These are phyloP conservation scores for Tretioscincus oriximinensis DNA, from an alignment of 2,113 vertebrate species.

Conservation along the genomic window DNA sequence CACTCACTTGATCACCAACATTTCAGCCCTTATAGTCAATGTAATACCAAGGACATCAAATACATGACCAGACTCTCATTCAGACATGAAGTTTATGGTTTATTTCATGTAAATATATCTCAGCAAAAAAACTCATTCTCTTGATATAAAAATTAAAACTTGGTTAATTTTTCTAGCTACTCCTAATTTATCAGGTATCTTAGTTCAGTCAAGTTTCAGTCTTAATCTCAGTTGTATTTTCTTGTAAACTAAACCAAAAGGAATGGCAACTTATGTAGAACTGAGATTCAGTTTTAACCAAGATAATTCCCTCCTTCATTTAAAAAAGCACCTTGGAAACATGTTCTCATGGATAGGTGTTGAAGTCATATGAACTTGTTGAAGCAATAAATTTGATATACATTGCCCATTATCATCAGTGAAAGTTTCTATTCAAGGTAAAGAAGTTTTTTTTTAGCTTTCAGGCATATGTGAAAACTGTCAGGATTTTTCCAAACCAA, in stretches of 20 bases:
- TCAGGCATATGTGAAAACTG: conserved; percentile 30
- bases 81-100: not conserved
- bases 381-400: conserved; percentile 45
- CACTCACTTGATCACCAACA: no score
- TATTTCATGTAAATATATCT: not conserved
- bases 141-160: not conserved
- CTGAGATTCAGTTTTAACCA: conserved; percentile 39
- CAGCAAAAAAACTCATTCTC: not conserved
- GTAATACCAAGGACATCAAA: no score
- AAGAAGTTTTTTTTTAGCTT: conserved; percentile 38
- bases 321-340: conserved; percentile 22
- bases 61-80: not conserved
- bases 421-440: conserved; percentile 50
- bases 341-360: conserved; percentile 37
- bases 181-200: not conserved
- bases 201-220: not conserved
- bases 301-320: conserved; percentile 9
- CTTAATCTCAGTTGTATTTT: not conserved
- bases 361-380: conserved; percentile 42
- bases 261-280: conserved; percentile 3
- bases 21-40: no score
- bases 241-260: not conserved
- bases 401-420: conserved; percentile 32
- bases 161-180: not conserved
- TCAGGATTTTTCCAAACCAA: conserved; percentile 3